Evolutionary conservation across 1,140 invertebrate species (phyloP), one percentile per base, ranked within the genome.

Genomic region (Phenacoccus solenopsis): DNA sequence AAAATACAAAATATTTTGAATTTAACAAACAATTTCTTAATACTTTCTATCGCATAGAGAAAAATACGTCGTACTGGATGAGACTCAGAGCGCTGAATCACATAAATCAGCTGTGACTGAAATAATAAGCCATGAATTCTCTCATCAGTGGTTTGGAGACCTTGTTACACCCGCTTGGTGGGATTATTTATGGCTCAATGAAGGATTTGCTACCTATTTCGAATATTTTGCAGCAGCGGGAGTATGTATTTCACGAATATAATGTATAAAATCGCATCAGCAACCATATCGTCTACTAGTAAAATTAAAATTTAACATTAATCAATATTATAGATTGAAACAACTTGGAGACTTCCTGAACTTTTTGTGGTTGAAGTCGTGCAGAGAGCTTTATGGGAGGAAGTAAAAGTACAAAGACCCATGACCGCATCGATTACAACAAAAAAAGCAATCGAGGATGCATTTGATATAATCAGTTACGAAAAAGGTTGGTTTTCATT

Each of bases 401-500:
- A 70, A 22, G 28, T 49, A 25, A 30, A 32, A 1, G 32, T 93
- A 0, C 95, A 97, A 80, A 92, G 68, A 10, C 20, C 93, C n/a
- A 92, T 97, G 72, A 93, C 90, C 0, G 84, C 94, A 1, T 84
- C 87, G 72, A 94, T 97, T 0, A 81, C 83, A 1, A 87, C 95
- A 79, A 91, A 93, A 0, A 89, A 92, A 75, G 93, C 97, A 80
- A 95, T 98, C 10, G 88, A 86, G 72, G 90, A 96, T 78, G 93
- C 96, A 70, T 98, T 97, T 78, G 94, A 98, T 78, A 82, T 85
- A 64, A 97, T 98, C 72, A 96, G 93, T 0, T 98, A 97, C 76
- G 85, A 82, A 49, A 95, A 96, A 87, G 91, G 90, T 87, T 78
- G n/a, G n/a, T n/a, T n/a, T n/a, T n/a, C n/a, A n/a, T n/a, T n/a